These are phyloP conservation scores for Glyptemys insculpta DNA, from an alignment of 2,797 vertebrate species.

Conservation along the genomic window DNA sequence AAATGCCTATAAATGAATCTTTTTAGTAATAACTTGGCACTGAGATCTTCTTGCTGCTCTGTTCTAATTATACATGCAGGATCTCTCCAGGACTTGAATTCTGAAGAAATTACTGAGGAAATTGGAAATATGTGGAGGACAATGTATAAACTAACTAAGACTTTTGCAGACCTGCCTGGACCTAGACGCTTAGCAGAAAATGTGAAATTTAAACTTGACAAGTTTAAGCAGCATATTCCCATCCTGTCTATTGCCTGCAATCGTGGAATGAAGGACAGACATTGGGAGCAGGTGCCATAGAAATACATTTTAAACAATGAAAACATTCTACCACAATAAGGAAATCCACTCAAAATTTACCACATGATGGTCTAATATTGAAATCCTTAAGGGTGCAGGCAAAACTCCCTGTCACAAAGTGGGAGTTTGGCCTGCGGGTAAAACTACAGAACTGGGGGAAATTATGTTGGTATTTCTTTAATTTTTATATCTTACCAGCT, in stretches of 20 bases:
- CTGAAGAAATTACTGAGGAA: slow-evolving; percentile 89
- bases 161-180: slow-evolving; percentile 81
- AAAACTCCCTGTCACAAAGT: neutral
- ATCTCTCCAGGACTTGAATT: slow-evolving; percentile 84
- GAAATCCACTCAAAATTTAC: neutral
- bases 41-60: neutral
- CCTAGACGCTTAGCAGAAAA: slow-evolving; percentile 86
- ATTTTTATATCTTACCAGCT: neutral
- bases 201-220: slow-evolving; percentile 86
- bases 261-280: slow-evolving; percentile 89
- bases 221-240: slow-evolving; percentile 90
- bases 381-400: neutral
- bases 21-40: neutral
- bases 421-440: neutral
- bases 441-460: neutral
- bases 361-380: neutral
- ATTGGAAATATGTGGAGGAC: slow-evolving; percentile 90
- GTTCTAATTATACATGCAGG: slow-evolving; percentile 76
- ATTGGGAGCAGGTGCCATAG: slow-evolving; percentile 88
- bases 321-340: neutral
- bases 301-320: neutral
- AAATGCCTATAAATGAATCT: neutral
- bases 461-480: neutral
- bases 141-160: slow-evolving; percentile 88
- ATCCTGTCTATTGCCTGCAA: slow-evolving; percentile 90